A percentile compares a stretch with the other conserved stretches of the same genome.
phyloP scores from a whole-genome alignment of 2,113 vertebrate species.

The Cochlearius cochlearius region DNA sequence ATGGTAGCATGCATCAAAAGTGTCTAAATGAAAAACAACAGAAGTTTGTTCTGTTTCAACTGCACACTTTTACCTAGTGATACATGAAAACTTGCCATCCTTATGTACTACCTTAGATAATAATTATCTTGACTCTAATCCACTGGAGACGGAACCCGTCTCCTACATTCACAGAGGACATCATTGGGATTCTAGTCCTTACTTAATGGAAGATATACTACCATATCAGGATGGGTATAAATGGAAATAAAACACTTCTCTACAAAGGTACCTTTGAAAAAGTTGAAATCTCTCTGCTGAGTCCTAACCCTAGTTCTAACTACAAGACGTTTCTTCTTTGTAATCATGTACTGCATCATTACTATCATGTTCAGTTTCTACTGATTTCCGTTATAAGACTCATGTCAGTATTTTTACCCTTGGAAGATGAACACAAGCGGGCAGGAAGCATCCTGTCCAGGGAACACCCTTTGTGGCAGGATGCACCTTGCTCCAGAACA shows the following conservation, averaged over 20 bases:
- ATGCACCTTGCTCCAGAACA: not conserved
- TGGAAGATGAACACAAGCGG: not conserved
- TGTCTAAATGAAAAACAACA: not conserved
- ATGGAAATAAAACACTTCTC: not conserved
- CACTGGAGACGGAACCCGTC: not conserved
- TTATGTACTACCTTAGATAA: not conserved
- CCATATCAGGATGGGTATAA: not conserved
- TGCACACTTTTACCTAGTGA: not conserved
- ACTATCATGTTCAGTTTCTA: not conserved
- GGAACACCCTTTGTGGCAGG: not conserved
- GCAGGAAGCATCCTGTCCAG: not conserved
- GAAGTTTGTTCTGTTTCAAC: not conserved
- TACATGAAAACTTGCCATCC: not conserved
- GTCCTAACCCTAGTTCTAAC: not conserved
- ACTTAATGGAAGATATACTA: not conserved
- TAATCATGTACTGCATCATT: not conserved
- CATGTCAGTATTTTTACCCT: not conserved
- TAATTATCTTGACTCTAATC: not conserved
- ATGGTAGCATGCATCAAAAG: not conserved
- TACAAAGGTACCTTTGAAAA: not conserved
- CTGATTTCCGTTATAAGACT: not conserved
- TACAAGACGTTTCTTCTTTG: not conserved
- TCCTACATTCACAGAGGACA: not conserved
- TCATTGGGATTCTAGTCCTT: not conserved
- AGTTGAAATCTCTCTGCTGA: not conserved